These are phyloP conservation scores for Sebastes oblongus DNA, from an alignment of 2,797 vertebrate species.

Conservation along the genomic window DNA sequence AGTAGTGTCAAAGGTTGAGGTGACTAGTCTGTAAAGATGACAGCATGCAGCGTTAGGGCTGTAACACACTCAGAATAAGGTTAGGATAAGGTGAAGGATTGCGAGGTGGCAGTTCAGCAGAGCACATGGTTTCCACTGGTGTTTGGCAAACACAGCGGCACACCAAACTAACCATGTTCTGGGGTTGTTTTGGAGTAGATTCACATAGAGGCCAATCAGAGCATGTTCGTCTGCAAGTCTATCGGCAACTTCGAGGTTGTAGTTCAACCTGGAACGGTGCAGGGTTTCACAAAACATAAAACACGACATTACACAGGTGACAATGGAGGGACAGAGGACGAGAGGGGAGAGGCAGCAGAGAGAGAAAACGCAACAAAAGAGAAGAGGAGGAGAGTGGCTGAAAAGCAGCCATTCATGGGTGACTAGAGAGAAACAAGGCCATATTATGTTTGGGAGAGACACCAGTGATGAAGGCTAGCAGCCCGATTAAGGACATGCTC, in stretches of 20 bases:
- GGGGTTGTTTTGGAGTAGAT: slow-evolving; percentile 93
- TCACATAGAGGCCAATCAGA: slow-evolving; percentile 98
- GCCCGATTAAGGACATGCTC: slow-evolving; percentile 49
- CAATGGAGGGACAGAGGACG: slow-evolving; percentile 16
- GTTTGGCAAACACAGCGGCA: slow-evolving; percentile 75
- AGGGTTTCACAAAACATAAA: slow-evolving; percentile 78
- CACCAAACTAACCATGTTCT: slow-evolving; percentile 92
- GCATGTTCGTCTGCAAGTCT: slow-evolving; percentile 99
- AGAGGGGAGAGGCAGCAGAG: background rate
- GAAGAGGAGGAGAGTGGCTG: slow-evolving; percentile 58
- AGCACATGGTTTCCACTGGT: slow-evolving; percentile 50
- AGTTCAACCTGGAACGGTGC: slow-evolving; percentile 91
- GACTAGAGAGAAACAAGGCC: slow-evolving; percentile 73
- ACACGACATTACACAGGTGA: slow-evolving; percentile 68
- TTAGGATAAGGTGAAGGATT: slow-evolving; percentile 30
- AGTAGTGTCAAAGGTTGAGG: background rate
- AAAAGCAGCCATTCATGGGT: slow-evolving; percentile 71
- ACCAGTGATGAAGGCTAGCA: slow-evolving; percentile 47
- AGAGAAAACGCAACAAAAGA: slow-evolving; percentile 48
- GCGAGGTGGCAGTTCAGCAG: slow-evolving; percentile 32
- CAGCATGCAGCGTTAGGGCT: slow-evolving; percentile 51
- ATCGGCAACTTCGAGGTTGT: slow-evolving; percentile 97
- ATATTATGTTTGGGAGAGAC: slow-evolving; percentile 64
- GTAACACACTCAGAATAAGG: slow-evolving; percentile 33
- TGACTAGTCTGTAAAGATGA: slow-evolving; percentile 2